Base-by-base conservation (phyloP, 2,888 invertebrate genomes). In the Arctia plantaginis region DNA sequence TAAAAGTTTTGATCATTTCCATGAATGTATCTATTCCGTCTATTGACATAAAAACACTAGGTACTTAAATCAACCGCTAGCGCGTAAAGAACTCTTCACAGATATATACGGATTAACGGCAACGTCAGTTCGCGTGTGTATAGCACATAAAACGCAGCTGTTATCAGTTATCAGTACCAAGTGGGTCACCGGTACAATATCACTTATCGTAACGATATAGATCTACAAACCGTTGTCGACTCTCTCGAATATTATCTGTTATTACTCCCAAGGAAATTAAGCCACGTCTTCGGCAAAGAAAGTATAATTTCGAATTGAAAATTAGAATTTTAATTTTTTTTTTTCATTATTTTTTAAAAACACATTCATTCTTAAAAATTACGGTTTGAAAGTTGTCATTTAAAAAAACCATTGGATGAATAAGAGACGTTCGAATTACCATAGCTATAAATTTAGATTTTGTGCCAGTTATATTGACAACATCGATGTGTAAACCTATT, bases 181-280 rank as follows among this genome's bases (percentile, higher is more conserved):
- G 69, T 83, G 72, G 86, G 84, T 80, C 82, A 83, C 69, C 71
- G 74, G 68, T 72, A 79, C 79, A 77, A 75, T 85, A 79, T 75
- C 76, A 70, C 65, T 84, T 85, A 85, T 85, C 84, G 55, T 65
- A 44, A 59, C 84, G 77, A 83, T 84, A 78, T 75, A 85, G 77
- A 84, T 84, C 85, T 77, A 81, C 76, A 70, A 66, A 66, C 27
- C 71, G 77, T 72, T 75, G 75, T 73, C 74, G 72, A 33, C 65
- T 73, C 41, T 68, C 73, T 70, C 65, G 62, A 67, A 75, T 73
- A 76, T 84, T 85, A 85, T 84, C 86, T 71, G 82, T 78, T 85
- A 85, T 74, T 83, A 82, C 75, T 71, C 85, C 72, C 75, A 69
- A 77, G 68, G 70, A 77, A 79, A 79, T 77, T 75, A 41, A 69